phyloP scores from a whole-genome alignment of 2,888 invertebrate genomes.

The Drosophila cognata region DNA sequence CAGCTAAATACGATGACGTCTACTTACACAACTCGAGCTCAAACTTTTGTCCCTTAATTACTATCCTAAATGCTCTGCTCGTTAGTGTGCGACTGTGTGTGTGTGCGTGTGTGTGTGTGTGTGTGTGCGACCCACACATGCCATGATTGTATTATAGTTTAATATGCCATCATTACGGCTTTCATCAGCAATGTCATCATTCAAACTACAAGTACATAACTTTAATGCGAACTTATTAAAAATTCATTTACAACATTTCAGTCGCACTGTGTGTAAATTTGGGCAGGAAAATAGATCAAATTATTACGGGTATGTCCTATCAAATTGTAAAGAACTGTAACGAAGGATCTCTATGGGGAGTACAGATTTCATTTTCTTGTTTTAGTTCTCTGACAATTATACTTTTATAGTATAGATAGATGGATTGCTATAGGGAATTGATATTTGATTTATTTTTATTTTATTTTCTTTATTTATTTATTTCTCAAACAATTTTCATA shows the following conservation, averaged over 20 bases:
- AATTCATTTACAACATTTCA: conserved; percentile 55
- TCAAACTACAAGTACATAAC: conserved; percentile 69
- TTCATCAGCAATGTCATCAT: conserved; percentile 79
- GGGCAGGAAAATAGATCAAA: neutral
- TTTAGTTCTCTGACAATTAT: neutral
- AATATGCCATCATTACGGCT: conserved; percentile 78
- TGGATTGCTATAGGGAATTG: neutral
- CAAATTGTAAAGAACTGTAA: no score
- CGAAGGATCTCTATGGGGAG: neutral
- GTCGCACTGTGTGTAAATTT: neutral
- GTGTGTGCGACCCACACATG: conserved; percentile 51
- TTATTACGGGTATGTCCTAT: neutral
- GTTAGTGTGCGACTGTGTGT: conserved; percentile 30
- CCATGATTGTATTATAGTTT: conserved; percentile 63
- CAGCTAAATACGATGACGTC: conserved; percentile 23
- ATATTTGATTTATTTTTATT: neutral
- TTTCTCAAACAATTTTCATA: neutral
- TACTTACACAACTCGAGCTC: conserved; percentile 28
- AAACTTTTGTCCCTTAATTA: conserved; percentile 58
- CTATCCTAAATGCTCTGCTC: conserved; percentile 39
- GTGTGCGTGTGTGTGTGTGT: conserved; percentile 24
- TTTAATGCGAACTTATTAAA: conserved; percentile 62
- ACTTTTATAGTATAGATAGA: no score
- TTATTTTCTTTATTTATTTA: neutral
- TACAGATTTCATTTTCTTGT: neutral